Base-by-base conservation (phyloP, 2,888 invertebrate genomes). In the Coelinius sp. region DNA sequence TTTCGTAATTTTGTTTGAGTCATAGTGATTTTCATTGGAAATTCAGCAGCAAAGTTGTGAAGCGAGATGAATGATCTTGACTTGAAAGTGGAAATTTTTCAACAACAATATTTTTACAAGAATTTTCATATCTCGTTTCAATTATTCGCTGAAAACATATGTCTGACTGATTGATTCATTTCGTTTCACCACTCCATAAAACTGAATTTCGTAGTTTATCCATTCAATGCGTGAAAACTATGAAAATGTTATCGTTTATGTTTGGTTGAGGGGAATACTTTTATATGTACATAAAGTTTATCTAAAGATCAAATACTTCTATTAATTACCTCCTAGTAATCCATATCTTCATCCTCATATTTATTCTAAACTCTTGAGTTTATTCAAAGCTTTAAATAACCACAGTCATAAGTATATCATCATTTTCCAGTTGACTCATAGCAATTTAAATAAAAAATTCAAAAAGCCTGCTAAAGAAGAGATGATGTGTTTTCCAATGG, bases 331-430 rank as follows among this genome's bases (percentile, higher is more conserved):
- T n/a, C 14, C 27, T 27, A 24, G n/a, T n/a, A 27, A 53, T 53
- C 53, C 25, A 10, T 53, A n/a, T 27, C 53, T 24, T 12, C 27
- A 20, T 1, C 52, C 14, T n/a, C 12, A 10, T 52, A 22, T 52
- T 52, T 52, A 24, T 22, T 12, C 52, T 8, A 14, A 20, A 52
- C 8, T 22, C 6, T 10, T 20, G 53, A 14, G 25, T 53, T 53
- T 53, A 25, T 53, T 22, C 53, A 12, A 7, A 27, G 53, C 53
- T 53, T 53, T 27, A 53, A 53, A 53, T 53, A 53, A n/a, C 53
- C 52, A 14, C 10, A 41, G 41, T 41, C 14, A 41, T 41, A 41
- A 41, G 41, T 52, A 24, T 52, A 12, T 52, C 52, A 22, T 22
- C 22, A 22, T 41, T 12, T 12, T 53, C n/a, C 25, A 53, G 24